A percentile compares a stretch with the other conserved stretches of the same genome.
phyloP scores from a whole-genome alignment of 2,113 vertebrate genomes.

The Aix galericulata region DNA sequence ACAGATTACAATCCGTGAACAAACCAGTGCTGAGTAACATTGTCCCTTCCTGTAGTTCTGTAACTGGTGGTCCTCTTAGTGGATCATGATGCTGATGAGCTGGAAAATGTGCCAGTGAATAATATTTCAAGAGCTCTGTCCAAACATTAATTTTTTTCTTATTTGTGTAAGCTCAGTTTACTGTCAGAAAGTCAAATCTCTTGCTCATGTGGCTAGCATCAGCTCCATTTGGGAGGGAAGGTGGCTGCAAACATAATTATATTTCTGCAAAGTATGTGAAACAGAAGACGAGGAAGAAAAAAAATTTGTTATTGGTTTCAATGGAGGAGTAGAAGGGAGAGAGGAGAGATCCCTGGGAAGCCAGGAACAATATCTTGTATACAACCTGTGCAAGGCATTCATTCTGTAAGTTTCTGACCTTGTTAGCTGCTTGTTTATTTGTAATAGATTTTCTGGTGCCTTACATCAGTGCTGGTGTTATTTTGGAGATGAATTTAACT shows the following conservation, averaged over 20 bases:
- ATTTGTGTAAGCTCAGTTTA: background rate
- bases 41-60: background rate
- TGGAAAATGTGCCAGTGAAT: constrained; percentile 12
- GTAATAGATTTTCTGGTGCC: background rate
- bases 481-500: background rate
- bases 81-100: background rate
- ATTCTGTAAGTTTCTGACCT: background rate
- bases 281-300: background rate
- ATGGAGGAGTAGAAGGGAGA: background rate
- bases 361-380: background rate
- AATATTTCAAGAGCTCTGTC: background rate
- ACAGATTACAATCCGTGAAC: background rate
- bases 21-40: background rate
- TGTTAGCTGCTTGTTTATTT: background rate
- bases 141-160: background rate
- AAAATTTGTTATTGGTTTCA: background rate
- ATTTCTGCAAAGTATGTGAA: background rate
- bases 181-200: background rate
- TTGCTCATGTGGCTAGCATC: background rate
- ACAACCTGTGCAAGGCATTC: background rate
- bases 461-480: rapidly evolving
- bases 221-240: background rate
- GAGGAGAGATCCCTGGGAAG: background rate
- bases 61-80: background rate
- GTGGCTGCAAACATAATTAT: background rate